Conservation (phyloP, 1,140 invertebrate genomes). For the Lerema accius region DNA sequence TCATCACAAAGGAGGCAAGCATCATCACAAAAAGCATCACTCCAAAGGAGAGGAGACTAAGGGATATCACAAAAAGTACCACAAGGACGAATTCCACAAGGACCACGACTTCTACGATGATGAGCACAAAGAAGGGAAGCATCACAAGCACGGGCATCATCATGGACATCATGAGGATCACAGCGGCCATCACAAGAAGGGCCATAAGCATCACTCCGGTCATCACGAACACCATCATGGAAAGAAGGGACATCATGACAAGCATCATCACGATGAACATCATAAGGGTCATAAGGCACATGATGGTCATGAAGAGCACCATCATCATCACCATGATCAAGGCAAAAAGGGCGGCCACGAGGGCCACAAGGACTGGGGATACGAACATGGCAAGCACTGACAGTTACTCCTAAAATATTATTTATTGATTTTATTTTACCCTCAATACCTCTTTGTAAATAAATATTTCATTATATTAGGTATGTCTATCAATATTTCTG, state of each 20-base stretch:
- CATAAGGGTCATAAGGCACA: slow-evolving; percentile 87
- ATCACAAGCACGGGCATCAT: slow-evolving; percentile 85
- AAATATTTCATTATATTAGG: slow-evolving; percentile 40
- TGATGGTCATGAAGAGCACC: slow-evolving; percentile 86
- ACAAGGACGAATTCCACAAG: slow-evolving; percentile 88
- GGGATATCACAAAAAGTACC: slow-evolving; percentile 87
- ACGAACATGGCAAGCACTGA: slow-evolving; percentile 79
- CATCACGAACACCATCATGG: slow-evolving; percentile 85
- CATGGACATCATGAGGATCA: slow-evolving; percentile 84
- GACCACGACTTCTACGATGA: slow-evolving; percentile 88
- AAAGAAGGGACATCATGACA: slow-evolving; percentile 85
- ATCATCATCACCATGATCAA: slow-evolving; percentile 85
- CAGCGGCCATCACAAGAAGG: slow-evolving; percentile 85
- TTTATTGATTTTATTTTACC: slow-evolving; percentile 53
- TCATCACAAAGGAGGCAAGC: slow-evolving; percentile 85
- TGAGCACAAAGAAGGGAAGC: slow-evolving; percentile 85
- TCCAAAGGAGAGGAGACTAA: slow-evolving; percentile 86
- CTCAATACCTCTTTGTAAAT: slow-evolving; percentile 64
- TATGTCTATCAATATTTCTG: slow-evolving; percentile 1
- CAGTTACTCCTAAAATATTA: slow-evolving; percentile 49
- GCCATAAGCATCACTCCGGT: slow-evolving; percentile 85
- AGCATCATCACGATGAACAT: slow-evolving; percentile 84
- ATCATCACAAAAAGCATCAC: slow-evolving; percentile 84
- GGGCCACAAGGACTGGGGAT: slow-evolving; percentile 87
- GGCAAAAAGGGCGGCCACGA: slow-evolving; percentile 87